Evolutionary conservation across 1,140 invertebrate species (phyloP).

Genomic region (Heliothis subflexa): DNA sequence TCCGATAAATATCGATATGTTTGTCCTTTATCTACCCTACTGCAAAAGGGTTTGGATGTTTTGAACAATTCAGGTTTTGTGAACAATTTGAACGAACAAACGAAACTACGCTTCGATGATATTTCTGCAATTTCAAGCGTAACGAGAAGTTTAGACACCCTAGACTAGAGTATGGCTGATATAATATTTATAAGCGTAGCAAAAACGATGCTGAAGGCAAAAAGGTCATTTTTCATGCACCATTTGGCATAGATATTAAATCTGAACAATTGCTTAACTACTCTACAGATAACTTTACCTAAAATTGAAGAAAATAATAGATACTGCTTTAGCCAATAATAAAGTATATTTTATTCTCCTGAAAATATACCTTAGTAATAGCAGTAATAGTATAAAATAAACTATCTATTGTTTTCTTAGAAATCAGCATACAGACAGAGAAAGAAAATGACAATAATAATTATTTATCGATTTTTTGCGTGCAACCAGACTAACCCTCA

Average conservation of each 20-base stretch:
- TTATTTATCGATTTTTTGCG: constrained; percentile 6
- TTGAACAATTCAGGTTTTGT: neutral
- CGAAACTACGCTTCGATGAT: neutral
- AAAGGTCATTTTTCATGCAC: constrained; percentile 18
- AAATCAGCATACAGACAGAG: neutral
- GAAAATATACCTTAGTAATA: neutral
- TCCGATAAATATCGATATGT: constrained; percentile 2
- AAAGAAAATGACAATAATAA: neutral
- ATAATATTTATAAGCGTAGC: neutral
- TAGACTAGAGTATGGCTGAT: neutral
- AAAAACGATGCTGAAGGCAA: constrained; percentile 6
- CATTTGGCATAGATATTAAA: neutral
- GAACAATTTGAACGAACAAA: neutral
- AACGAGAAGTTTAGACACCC: constrained; percentile 23
- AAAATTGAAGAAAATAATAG: neutral
- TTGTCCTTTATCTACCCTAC: neutral
- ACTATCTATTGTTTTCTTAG: neutral
- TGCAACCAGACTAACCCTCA: neutral
- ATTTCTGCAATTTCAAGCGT: neutral
- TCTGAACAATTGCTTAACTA: constrained; percentile 14
- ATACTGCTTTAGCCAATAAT: no score
- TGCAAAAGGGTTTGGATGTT: neutral
- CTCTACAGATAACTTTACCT: neutral
- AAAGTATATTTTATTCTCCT: neutral
- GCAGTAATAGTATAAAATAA: neutral